Base-by-base conservation (phyloP, 2,113 vertebrate genomes). In the Capreolus pygargus region DNA sequence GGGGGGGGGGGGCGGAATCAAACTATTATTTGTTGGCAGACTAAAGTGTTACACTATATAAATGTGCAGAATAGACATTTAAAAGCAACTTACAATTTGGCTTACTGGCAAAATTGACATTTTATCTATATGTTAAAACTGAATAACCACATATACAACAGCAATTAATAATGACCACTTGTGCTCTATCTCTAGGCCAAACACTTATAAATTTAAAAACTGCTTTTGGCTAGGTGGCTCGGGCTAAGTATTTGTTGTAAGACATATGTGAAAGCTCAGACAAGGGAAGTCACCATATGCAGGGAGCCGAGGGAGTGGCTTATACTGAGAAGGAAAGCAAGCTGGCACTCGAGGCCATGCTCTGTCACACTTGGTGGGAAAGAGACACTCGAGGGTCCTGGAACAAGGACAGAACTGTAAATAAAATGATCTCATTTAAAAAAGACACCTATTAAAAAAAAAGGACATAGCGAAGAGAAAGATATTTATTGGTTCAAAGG, bases 371-470 rank as follows among this genome's bases (percentile, higher is more conserved):
- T 90, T 96, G 98, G 97, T 92, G 78, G 96, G 30, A 98, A 97
- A 97, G 92, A 96, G 94, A 98, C 92, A 98, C 92, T 96, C 39
- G 97, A 98, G 93, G 95, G 97, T 95, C 97, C 97, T 98, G 97
- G 89, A 97, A 98, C 97, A 97, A 98, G 97, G 98, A 97, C 97
- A 98, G 67, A 98, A 91, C 85, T 27, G 57, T 98, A 96, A 98
- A 98, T 87, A 96, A 97, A 97, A 97, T 94, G 94, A 82, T 91
- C 95, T 97, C 96, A 95, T 93, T 92, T 94, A 21, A 79, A 95
- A 94, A 95, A 96, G 93, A 97, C 89, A 98, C 70, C 97, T 94
- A 95, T 88, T 95, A 30, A 94, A 88, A 92, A 92, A 92, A 90
- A 97, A 97, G 93, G 95, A 97, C 79, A 98, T 11, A 85, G 30